phyloP scores from a whole-genome alignment of 2,113 vertebrate genomes.

The Neodon shergylaensis region DNA sequence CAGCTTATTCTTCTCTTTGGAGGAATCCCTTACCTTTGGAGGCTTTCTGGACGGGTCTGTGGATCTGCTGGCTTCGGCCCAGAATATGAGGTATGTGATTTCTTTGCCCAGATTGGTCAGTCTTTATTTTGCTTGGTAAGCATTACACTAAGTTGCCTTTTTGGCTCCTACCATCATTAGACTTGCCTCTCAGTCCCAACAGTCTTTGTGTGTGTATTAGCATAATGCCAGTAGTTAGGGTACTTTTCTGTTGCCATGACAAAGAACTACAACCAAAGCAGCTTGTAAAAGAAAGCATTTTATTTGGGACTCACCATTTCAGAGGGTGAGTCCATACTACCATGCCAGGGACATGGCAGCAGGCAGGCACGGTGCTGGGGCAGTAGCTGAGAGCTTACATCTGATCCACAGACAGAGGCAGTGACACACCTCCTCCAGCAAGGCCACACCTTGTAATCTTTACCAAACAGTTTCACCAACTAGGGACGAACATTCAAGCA shows the following conservation, averaged over 20 bases:
- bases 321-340: neutral
- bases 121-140: conserved; percentile 19
- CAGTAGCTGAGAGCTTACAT: neutral
- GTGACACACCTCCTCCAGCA: neutral
- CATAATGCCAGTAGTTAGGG: neutral
- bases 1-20: conserved; percentile 96
- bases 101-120: conserved; percentile 19
- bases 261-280: neutral
- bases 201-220: neutral
- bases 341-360: neutral
- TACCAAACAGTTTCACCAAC: neutral
- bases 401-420: neutral
- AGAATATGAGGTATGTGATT: conserved; percentile 91
- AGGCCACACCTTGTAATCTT: neutral
- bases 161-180: neutral
- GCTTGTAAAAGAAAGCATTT: neutral
- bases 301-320: neutral
- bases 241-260: neutral
- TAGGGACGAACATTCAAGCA: neutral
- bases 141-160: conserved; percentile 30
- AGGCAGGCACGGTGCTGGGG: neutral
- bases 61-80: conserved; percentile 89
- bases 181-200: neutral
- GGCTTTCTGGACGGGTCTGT: conserved; percentile 89
- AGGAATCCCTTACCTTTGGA: conserved; percentile 97